Conservation (phyloP, 2,113 vertebrate species). For the Anas platyrhynchos region DNA sequence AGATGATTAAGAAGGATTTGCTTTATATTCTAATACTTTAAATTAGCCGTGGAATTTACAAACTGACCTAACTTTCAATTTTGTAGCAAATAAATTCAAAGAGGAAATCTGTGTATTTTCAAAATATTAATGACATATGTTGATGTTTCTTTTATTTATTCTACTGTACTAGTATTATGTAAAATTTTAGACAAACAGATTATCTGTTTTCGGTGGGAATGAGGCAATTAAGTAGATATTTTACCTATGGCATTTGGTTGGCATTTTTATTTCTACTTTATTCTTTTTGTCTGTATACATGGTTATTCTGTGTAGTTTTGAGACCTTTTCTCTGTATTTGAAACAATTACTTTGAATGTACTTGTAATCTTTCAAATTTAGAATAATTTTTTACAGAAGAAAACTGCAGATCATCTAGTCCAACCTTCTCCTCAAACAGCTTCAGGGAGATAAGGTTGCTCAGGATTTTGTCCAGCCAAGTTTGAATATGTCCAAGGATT, state of each 20-base stretch:
- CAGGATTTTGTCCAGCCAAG: not conserved
- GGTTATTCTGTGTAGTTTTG: not conserved
- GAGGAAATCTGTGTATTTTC: not conserved
- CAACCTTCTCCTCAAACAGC: not conserved
- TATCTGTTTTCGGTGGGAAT: not conserved
- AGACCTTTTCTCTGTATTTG: not conserved
- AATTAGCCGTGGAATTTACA: conserved; percentile 20
- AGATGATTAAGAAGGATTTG: conserved; percentile 14
- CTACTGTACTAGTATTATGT: not conserved
- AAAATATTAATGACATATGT: not conserved
- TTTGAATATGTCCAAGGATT: not conserved
- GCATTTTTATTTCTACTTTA: not conserved
- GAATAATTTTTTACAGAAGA: not conserved
- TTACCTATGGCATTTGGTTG: not conserved
- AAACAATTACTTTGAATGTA: not conserved
- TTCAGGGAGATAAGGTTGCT: not conserved
- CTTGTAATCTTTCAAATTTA: not conserved
- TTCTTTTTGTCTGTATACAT: not conserved
- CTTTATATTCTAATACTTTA: conserved; percentile 13
- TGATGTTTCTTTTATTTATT: not conserved
- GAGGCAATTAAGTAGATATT: not conserved
- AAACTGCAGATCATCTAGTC: not conserved
- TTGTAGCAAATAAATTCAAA: not conserved
- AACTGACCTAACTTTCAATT: conserved; percentile 8
- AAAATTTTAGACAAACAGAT: not conserved